Evolutionary conservation across 2,797 vertebrate species (phyloP).

Genomic region (Trachops cirrhosus): DNA sequence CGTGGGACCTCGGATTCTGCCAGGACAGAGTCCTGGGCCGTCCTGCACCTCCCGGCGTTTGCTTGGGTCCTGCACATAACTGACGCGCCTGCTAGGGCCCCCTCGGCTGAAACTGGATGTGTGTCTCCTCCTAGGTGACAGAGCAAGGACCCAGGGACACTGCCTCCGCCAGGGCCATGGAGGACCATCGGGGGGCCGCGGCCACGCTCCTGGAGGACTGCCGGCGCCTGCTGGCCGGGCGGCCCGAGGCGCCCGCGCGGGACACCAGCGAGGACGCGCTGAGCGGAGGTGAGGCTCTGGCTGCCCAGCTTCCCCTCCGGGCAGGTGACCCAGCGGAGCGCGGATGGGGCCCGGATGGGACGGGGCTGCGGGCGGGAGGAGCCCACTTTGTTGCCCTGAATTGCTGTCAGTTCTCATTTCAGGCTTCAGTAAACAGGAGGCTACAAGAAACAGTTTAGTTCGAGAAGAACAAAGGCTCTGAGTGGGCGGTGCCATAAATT

Average conservation of each 20-base stretch:
- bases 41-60: neutral
- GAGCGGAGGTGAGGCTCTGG: constrained; percentile 86
- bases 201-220: constrained; percentile 86
- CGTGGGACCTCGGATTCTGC: neutral
- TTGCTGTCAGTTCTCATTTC: constrained; percentile 90
- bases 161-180: neutral
- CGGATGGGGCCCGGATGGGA: constrained; percentile 82
- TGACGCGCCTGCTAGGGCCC: constrained; percentile 78
- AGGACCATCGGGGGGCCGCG: constrained; percentile 74
- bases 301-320: constrained; percentile 79
- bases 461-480: constrained; percentile 83
- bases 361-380: constrained; percentile 73
- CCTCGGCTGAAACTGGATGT: constrained; percentile 80
- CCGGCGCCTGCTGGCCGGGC: constrained; percentile 74
- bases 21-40: neutral
- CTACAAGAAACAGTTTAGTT: constrained; percentile 84
- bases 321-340: constrained; percentile 81
- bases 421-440: constrained; percentile 87
- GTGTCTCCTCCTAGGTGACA: constrained; percentile 82
- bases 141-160: constrained; percentile 74
- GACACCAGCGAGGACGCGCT: constrained; percentile 69
- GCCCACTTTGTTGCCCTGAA: constrained; percentile 86
- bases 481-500: constrained; percentile 83
- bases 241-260: accelerated
- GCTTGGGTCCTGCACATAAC: constrained; percentile 83